Percentiles rank a stretch among this genome's conserved stretches.
Evolutionary conservation across 2,113 vertebrate species (phyloP).

Genomic region (Mastomys natalensis): DNA sequence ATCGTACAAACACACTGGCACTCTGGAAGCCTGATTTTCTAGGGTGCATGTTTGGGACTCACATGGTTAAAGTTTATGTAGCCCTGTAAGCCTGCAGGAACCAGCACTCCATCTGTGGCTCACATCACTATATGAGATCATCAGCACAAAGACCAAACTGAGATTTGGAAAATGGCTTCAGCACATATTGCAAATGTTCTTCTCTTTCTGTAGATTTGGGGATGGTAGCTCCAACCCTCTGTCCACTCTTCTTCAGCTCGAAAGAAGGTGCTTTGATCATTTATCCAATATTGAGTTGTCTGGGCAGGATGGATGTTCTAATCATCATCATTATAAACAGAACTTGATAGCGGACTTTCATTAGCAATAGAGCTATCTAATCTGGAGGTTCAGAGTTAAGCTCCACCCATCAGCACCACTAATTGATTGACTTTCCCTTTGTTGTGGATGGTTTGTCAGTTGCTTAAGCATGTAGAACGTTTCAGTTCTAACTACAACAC

Average conservation of each 20-base stretch:
- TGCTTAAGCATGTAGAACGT: background rate
- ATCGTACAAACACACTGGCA: background rate
- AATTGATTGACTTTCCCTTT: background rate
- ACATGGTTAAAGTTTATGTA: background rate
- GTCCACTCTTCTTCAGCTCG: background rate
- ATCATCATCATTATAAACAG: background rate
- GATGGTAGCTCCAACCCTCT: background rate
- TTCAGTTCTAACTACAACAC: slow-evolving; percentile 15
- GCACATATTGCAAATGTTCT: background rate
- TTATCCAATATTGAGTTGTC: background rate
- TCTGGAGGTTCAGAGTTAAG: background rate
- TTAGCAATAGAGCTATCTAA: background rate
- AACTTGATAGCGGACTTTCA: background rate
- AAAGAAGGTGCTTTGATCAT: background rate
- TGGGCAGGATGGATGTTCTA: background rate
- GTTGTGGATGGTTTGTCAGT: background rate
- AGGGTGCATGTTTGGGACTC: background rate
- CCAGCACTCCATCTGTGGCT: background rate
- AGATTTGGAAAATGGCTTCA: background rate
- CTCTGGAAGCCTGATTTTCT: background rate
- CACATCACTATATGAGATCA: background rate
- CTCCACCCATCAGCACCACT: background rate
- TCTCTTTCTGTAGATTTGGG: background rate
- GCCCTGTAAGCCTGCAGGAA: background rate
- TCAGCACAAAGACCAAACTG: background rate